Base-by-base conservation (phyloP, 2,888 invertebrate species). In the Byasa hedistus region DNA sequence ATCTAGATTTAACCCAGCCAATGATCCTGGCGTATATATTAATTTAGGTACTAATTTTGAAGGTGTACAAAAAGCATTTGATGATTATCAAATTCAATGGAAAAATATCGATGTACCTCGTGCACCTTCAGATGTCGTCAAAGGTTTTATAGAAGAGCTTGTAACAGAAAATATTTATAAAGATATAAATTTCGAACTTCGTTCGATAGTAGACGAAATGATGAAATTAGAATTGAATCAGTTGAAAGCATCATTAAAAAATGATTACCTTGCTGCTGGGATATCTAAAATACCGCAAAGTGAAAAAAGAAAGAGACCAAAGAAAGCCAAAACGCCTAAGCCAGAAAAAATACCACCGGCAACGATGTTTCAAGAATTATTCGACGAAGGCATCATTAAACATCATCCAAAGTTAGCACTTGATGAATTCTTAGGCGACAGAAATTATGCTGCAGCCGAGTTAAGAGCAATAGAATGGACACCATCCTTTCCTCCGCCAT, bases 291-390 rank as follows among this genome's bases (percentile, higher is more conserved):
- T 76, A 32, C 88, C 89, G 8, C 68, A 75, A 61, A 78, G 73
- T n/a, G 73, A 71, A 69, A 91, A 91, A 73, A 76, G 90, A 54
- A 88, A 83, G 68, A 90, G 84, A 52, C 89, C 90, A 1, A 88
- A 72, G 69, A 88, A 82, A 69, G 71, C 75, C n/a, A 92, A 88
- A 69, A 84, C 85, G 64, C 94, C 93, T 66, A 96, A 95, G 78
- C 94, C 94, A 1, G 94, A 92, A 0, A 93, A 94, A 79, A 79
- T 94, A 69, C 83, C 89, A 0, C 90, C 93, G 0, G 94, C 94
- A 73, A 92, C 93, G n/a, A 89, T 96, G 75, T 96, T 96, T 76
- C 95, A 96, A 81, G 93, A 94, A 77, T 88, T 97, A 66, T 94
- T 94, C 5, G 93, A 94, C 75, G 92, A 93, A 73, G 95, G 95